Percentiles rank a stretch among this genome's conserved stretches.
Conservation (phyloP, 2,113 vertebrate genomes). For the Gobiocypris rarus region DNA sequence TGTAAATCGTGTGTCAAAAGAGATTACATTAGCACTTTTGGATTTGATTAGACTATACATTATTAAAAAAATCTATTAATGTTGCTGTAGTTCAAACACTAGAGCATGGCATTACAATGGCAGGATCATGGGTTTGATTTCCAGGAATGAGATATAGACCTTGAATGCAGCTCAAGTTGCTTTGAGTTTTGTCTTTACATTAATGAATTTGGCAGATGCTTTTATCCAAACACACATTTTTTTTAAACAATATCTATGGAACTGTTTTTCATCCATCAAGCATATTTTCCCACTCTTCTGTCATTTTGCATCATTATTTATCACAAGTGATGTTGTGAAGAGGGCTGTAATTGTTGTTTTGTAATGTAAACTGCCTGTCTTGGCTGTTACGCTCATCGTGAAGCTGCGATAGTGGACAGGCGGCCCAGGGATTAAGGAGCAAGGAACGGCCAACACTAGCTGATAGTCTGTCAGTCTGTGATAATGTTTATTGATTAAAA, state of each 20-base stretch:
- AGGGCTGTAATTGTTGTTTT: conserved; percentile 54
- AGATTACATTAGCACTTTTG: not conserved
- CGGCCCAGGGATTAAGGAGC: conserved; percentile 70
- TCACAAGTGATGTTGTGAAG: conserved; percentile 21
- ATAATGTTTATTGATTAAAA: conserved; percentile 81
- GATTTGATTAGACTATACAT: not conserved
- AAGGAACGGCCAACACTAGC: conserved; percentile 70
- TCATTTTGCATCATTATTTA: conserved; percentile 54
- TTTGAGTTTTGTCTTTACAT: too few relatives aligned
- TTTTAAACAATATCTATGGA: too few relatives aligned
- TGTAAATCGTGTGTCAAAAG: not conserved
- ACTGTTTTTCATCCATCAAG: too few relatives aligned
- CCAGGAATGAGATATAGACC: not conserved
- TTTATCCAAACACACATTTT: too few relatives aligned
- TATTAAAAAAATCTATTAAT: not conserved
- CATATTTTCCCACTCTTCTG: not conserved
- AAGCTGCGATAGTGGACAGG: conserved; percentile 67
- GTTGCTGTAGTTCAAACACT: not conserved
- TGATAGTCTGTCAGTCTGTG: conserved; percentile 78
- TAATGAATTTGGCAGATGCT: too few relatives aligned
- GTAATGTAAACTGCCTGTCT: conserved; percentile 59
- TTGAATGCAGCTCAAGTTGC: not conserved
- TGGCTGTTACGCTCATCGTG: conserved; percentile 55
- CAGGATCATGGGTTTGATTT: not conserved
- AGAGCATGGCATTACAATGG: not conserved